These are phyloP conservation scores for Temnothorax longispinosus DNA, from an alignment of 1,140 invertebrate species.

Conservation along the genomic window DNA sequence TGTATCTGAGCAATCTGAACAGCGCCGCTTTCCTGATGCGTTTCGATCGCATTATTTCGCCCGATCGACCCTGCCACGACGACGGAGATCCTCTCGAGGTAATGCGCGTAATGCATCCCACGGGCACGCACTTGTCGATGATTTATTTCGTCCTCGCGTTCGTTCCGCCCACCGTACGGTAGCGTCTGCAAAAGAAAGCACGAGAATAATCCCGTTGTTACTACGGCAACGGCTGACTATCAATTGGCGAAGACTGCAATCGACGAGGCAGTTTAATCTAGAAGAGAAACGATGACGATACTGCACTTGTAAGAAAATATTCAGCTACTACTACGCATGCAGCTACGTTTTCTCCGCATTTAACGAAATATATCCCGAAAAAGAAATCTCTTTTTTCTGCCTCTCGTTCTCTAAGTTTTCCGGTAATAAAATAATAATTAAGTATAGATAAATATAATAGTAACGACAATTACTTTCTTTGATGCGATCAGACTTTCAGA, in stretches of 20 bases:
- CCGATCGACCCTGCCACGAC: neutral
- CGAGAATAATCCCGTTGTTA: slow-evolving; percentile 38
- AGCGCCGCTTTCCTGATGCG: slow-evolving; percentile 66
- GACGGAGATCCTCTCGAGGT: slow-evolving; percentile 9
- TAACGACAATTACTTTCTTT: neutral
- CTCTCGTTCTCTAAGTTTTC: neutral
- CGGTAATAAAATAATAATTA: neutral
- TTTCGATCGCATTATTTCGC: slow-evolving; percentile 74
- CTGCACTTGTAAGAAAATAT: slow-evolving; percentile 2
- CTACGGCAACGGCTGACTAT: neutral
- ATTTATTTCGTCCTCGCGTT: slow-evolving; percentile 35
- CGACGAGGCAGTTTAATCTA: neutral
- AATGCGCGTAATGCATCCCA: slow-evolving; percentile 39
- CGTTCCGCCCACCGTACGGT: neutral
- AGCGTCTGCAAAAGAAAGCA: slow-evolving; percentile 46
- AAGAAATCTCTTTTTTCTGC: neutral
- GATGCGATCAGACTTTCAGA: neutral
- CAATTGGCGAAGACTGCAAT: slow-evolving; percentile 6
- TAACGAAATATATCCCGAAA: neutral
- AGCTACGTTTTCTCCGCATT: neutral
- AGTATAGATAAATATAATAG: neutral
- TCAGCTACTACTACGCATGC: neutral
- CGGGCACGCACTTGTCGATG: neutral
- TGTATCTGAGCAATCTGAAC: slow-evolving; percentile 72
- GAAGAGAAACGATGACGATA: neutral